Conservation (phyloP, 2,113 vertebrate species). For the Trachemys scripta region DNA sequence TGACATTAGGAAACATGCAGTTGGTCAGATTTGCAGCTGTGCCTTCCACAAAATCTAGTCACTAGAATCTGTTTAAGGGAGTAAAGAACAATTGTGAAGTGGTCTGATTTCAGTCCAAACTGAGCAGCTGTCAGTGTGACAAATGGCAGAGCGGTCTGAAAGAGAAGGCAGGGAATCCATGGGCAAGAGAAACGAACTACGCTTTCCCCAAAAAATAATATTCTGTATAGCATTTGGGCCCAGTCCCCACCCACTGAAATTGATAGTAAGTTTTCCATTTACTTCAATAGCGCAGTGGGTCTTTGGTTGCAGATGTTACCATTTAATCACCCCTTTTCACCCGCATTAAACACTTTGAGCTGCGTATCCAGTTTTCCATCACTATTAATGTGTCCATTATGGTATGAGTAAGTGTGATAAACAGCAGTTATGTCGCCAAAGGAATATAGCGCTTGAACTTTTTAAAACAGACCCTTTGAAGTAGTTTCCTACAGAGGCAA, state of each 20-base stretch:
- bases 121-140: background rate
- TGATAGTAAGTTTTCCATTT: background rate
- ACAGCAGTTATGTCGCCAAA: background rate
- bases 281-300: background rate
- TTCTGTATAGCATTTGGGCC: background rate
- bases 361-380: background rate
- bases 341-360: conserved; percentile 3
- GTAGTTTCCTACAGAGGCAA: background rate
- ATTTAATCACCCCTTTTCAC: conserved; percentile 11
- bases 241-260: background rate
- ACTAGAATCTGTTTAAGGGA: background rate
- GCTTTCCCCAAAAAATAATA: background rate
- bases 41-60: background rate
- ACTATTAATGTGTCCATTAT: background rate
- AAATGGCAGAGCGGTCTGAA: background rate
- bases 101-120: background rate
- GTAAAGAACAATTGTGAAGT: background rate
- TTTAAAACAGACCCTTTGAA: background rate
- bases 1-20: background rate
- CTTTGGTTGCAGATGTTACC: background rate
- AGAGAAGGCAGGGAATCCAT: background rate
- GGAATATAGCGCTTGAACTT: background rate
- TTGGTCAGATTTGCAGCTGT: conserved; percentile 14
- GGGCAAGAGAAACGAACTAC: background rate
- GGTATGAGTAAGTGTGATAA: background rate